A percentile compares a stretch with the other conserved stretches of the same genome.
These are phyloP conservation scores for Eilema sororculum DNA, from an alignment of 2,888 invertebrate genomes.

Conservation along the genomic window DNA sequence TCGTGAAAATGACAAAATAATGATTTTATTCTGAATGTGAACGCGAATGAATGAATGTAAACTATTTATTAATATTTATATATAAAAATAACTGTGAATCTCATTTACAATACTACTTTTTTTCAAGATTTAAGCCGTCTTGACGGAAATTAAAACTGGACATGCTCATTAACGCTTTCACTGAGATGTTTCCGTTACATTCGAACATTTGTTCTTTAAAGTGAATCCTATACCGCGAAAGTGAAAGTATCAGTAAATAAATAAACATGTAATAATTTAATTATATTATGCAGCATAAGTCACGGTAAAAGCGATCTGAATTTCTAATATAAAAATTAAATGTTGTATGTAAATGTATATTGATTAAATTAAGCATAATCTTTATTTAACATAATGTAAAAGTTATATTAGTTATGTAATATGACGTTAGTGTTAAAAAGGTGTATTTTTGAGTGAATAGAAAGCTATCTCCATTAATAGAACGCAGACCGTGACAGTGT, in stretches of 20 bases:
- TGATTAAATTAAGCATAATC: constrained; percentile 35
- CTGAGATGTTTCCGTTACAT: constrained; percentile 75
- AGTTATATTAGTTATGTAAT: constrained; percentile 42
- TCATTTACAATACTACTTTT: constrained; percentile 36
- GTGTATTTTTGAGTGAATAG: constrained; percentile 23
- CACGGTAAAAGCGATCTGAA: constrained; percentile 26
- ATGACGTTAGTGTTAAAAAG: constrained; percentile 27
- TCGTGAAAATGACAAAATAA: not conserved
- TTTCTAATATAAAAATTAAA: constrained; percentile 46
- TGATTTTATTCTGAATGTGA: not conserved
- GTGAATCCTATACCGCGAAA: constrained; percentile 69
- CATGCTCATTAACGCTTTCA: constrained; percentile 81
- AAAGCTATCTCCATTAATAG: constrained; percentile 38
- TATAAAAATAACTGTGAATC: constrained; percentile 23
- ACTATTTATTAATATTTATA: constrained; percentile 6
- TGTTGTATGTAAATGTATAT: constrained; percentile 36
- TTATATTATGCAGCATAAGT: constrained; percentile 31
- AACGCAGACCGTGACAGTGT: constrained; percentile 24
- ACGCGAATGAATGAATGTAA: not conserved
- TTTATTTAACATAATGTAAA: constrained; percentile 32
- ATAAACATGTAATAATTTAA: constrained; percentile 46
- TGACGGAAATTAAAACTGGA: constrained; percentile 78
- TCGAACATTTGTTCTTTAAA: constrained; percentile 71
- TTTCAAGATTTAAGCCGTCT: constrained; percentile 60
- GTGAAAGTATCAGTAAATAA: constrained; percentile 68